These are phyloP conservation scores for Florisuga fusca DNA, from an alignment of 2,797 vertebrate species.

Conservation along the genomic window DNA sequence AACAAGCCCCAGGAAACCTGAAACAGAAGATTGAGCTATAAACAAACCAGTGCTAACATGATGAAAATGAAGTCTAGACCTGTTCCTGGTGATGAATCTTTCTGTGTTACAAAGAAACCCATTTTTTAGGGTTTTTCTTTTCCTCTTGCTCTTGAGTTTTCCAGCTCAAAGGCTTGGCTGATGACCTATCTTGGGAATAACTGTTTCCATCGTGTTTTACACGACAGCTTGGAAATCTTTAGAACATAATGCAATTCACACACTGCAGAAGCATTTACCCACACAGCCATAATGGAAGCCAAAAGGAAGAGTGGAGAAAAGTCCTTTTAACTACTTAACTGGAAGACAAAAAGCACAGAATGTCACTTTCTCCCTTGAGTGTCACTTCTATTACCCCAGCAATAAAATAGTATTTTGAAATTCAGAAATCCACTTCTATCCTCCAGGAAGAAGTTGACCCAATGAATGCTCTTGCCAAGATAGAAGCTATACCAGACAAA, in stretches of 20 bases:
- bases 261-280: background rate
- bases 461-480: background rate
- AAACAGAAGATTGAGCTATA: background rate
- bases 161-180: background rate
- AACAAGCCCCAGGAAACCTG: background rate
- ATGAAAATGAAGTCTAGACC: background rate
- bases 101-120: background rate
- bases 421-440: background rate
- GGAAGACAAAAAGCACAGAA: background rate
- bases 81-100: background rate
- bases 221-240: background rate
- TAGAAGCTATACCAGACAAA: background rate
- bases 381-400: background rate
- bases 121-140: background rate
- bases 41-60: background rate
- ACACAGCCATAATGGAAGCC: background rate
- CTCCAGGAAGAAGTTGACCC: background rate
- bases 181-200: background rate
- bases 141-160: background rate
- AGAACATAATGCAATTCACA: background rate
- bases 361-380: background rate
- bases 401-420: background rate
- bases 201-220: background rate
- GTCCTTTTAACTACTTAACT: background rate
- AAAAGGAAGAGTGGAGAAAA: background rate